Conservation (phyloP, 2,888 invertebrate species). For the Amaurobius ferox region DNA sequence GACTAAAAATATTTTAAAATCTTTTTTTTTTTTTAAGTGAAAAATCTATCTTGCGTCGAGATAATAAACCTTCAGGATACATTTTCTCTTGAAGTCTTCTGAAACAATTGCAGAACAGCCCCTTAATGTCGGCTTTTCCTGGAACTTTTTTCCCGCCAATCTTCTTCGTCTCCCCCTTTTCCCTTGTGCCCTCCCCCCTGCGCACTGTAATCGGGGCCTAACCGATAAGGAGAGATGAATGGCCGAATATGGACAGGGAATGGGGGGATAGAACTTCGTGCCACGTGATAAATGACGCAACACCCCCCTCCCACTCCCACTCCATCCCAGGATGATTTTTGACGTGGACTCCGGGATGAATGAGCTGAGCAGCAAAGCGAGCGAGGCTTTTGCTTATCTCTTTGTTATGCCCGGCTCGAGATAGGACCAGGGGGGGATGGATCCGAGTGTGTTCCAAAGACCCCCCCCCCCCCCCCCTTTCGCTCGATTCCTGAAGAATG, state of each 20-base stretch:
- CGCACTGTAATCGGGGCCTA: slow-evolving; percentile 61
- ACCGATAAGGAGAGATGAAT: slow-evolving; percentile 62
- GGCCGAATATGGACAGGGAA: slow-evolving; percentile 58
- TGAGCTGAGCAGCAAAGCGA: slow-evolving; percentile 22
- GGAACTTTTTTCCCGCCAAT: slow-evolving; percentile 36
- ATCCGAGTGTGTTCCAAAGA: background rate
- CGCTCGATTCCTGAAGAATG: slow-evolving; percentile 11
- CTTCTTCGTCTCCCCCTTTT: background rate
- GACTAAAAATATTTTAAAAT: too few species aligned
- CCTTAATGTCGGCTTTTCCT: slow-evolving; percentile 41
- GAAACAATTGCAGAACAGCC: slow-evolving; percentile 67
- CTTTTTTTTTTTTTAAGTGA: too few species aligned
- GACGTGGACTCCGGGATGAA: slow-evolving; percentile 37
- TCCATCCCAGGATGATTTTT: slow-evolving; percentile 62
- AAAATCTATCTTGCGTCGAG: too few species aligned
- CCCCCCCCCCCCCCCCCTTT: background rate
- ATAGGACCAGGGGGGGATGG: background rate
- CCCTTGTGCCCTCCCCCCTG: background rate
- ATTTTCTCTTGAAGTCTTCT: background rate
- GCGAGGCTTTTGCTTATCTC: slow-evolving; percentile 63
- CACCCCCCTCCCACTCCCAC: background rate
- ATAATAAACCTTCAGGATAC: too few species aligned
- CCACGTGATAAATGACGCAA: slow-evolving; percentile 62
- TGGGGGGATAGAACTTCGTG: slow-evolving; percentile 1
- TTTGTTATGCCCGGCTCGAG: slow-evolving; percentile 28